These are phyloP conservation scores for Pristionchus exspectatus DNA, from an alignment of 2,888 invertebrate genomes.

Conservation along the genomic window DNA sequence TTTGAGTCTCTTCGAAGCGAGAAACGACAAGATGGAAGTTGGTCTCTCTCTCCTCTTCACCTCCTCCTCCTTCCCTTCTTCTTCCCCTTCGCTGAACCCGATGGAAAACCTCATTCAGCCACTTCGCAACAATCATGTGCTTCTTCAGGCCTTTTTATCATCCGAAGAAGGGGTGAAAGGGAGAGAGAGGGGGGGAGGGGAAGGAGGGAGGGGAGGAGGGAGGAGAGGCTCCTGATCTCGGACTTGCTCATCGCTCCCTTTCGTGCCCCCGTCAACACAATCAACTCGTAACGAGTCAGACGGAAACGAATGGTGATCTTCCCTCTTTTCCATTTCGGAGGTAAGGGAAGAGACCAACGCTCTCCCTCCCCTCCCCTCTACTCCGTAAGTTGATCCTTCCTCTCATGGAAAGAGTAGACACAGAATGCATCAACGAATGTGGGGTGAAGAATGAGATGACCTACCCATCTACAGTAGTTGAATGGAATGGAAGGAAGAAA, in stretches of 20 bases:
- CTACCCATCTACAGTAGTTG: slow-evolving; percentile 19
- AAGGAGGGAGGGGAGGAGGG: neutral
- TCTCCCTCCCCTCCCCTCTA: neutral
- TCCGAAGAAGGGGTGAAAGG: slow-evolving; percentile 26
- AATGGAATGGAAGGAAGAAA: neutral
- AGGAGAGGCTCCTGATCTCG: slow-evolving; percentile 2
- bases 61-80: neutral
- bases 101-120: slow-evolving; percentile 34
- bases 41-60: neutral
- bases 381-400: slow-evolving; percentile 9
- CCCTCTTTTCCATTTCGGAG: slow-evolving; percentile 21
- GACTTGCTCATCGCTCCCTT: neutral
- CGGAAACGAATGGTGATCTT: slow-evolving; percentile 53
- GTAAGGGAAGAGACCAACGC: slow-evolving; percentile 15
- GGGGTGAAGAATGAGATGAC: slow-evolving; percentile 4
- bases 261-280: slow-evolving; percentile 48
- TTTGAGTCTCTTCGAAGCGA: slow-evolving; percentile 36
- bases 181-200: no score
- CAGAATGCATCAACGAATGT: neutral
- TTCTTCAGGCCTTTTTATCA: neutral
- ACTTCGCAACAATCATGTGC: slow-evolving; percentile 10
- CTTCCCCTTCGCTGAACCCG: slow-evolving; percentile 35
- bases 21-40: slow-evolving; percentile 39
- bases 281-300: slow-evolving; percentile 47
- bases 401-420: slow-evolving; percentile 23